These are phyloP conservation scores for Lithophane socia DNA, from an alignment of 2,888 invertebrate genomes.

Conservation along the genomic window DNA sequence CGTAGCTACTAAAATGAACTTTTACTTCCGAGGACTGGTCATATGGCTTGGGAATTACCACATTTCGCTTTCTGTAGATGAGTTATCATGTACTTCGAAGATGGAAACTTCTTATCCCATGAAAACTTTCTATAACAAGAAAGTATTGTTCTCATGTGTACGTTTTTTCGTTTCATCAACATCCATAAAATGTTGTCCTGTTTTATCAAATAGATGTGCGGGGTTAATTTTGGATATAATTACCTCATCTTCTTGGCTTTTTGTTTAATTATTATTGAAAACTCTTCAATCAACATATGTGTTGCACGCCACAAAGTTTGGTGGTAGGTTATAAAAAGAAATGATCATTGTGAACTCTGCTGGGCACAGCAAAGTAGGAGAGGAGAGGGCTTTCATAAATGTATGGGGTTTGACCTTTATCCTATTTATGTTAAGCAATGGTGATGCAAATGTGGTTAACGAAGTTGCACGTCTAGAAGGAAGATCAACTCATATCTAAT, in stretches of 20 bases:
- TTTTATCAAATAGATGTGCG: background rate
- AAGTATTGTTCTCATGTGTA: background rate
- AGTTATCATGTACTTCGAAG: background rate
- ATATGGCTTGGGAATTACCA: background rate
- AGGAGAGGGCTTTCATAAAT: background rate
- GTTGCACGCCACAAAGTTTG: background rate
- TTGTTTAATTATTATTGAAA: background rate
- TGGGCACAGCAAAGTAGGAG: background rate
- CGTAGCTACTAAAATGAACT: constrained; percentile 6
- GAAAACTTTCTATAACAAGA: background rate
- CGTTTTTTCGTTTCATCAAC: background rate
- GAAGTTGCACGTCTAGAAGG: too few species aligned
- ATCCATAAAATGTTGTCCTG: background rate
- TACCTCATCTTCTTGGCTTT: too few species aligned
- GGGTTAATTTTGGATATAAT: background rate
- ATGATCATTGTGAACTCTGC: background rate
- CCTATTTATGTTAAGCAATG: background rate
- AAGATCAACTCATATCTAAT: too few species aligned
- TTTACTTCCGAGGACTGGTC: background rate
- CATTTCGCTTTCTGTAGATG: background rate
- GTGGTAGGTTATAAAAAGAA: too few species aligned
- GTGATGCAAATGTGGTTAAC: background rate
- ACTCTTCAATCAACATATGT: background rate
- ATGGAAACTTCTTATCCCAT: constrained; percentile 2
- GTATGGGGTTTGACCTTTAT: background rate